Conservation (phyloP, 1,140 invertebrate genomes). For the Hormaphis cornu region DNA sequence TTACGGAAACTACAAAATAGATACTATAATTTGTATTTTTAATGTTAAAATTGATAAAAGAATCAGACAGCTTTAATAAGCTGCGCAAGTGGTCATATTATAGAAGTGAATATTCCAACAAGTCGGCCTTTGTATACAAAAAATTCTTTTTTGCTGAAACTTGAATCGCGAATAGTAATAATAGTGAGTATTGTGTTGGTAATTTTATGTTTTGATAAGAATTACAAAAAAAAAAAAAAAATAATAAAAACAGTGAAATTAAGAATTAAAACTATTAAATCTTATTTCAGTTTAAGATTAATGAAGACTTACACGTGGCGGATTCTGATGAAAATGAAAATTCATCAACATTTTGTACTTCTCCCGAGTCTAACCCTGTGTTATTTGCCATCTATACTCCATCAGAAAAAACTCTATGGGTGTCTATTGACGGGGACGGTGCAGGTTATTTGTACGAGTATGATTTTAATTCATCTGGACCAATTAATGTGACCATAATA, state of each 20-base stretch:
- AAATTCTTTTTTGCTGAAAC: not conserved
- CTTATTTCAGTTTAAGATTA: slow-evolving; percentile 50
- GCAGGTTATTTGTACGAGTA: slow-evolving; percentile 66
- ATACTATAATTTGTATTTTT: not conserved
- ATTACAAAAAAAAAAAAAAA: slow-evolving; percentile 47
- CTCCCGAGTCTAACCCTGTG: slow-evolving; percentile 31
- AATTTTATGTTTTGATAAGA: slow-evolving; percentile 44
- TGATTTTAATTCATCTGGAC: slow-evolving; percentile 39
- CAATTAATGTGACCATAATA: slow-evolving; percentile 44
- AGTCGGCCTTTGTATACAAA: not conserved
- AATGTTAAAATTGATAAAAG: slow-evolving; percentile 39
- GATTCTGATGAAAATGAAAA: slow-evolving; percentile 4
- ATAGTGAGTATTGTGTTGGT: slow-evolving; percentile 53
- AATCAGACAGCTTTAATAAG: not conserved
- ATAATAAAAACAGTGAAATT: slow-evolving; percentile 48
- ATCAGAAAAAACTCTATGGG: slow-evolving; percentile 46
- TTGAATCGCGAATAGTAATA: slow-evolving; percentile 33
- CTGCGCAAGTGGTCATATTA: not conserved
- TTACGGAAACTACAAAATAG: too few species aligned
- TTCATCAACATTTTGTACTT: slow-evolving; percentile 1
- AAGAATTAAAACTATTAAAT: slow-evolving; percentile 46
- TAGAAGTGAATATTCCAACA: not conserved
- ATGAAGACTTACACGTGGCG: slow-evolving; percentile 48
- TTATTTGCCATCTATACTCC: slow-evolving; percentile 34
- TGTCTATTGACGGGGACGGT: slow-evolving; percentile 59